Evolutionary conservation across 1,140 invertebrate genomes (phyloP), one percentile per base, ranked within the genome.

Genomic region (Linepithema humile): DNA sequence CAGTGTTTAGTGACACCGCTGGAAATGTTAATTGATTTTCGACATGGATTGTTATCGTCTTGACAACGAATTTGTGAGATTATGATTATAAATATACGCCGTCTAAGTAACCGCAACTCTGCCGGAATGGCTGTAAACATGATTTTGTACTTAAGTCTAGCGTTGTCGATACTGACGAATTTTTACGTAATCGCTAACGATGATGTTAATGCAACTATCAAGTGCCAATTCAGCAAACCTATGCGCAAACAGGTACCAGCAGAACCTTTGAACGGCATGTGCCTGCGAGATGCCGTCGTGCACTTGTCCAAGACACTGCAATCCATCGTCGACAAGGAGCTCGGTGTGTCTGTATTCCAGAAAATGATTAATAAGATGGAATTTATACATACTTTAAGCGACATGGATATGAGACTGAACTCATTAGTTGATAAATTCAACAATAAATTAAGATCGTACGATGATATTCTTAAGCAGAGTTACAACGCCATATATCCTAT

Each of bases 171-270:
- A 35, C 0, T 87, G 0, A 43, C 50, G 23, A 73, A 45, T 59
- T 9, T 87, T 3, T 80, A 20, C 26, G 48, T 43, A 7, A 23
- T 26, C 23, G 60, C 74, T 10, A 50, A 69, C 2, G 64, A 73
- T 0, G 38, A 6, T 38, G 29, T 26, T 7, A 65, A 26, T 0
- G 60, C 26, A 15, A 40, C 60, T 3, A 23, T 64, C 1, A 92
- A 91, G 43, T 94, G 93, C 80, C 93, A 92, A 60, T 85, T 93
- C 17, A 91, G 86, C 40, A 93, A 90, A 67, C 85, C 91, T 0
- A 45, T 91, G 5, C 85, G 93, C 1, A 94, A 94, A 59, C 94
- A 94, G 80, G 92, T 94, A 43, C 90, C 91, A 40, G 92, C 92
- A 0, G 88, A 91, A 64, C 92, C 93, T 3, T 67, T 94, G 0